Evolutionary conservation across 2,888 invertebrate species (phyloP).

Genomic region (Synanthedon vespiformis): DNA sequence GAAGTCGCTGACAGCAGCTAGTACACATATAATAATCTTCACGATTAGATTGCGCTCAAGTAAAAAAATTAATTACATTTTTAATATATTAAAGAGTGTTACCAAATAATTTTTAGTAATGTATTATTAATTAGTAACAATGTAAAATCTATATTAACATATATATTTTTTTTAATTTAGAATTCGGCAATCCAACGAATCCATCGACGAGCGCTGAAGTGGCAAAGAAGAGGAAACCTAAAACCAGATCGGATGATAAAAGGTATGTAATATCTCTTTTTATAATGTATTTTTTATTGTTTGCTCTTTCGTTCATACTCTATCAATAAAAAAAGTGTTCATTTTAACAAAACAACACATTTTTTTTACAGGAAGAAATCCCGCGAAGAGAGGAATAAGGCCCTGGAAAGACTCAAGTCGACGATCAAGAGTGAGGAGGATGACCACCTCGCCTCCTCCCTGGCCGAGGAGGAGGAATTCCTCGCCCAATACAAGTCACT

Average conservation of each 20-base stretch:
- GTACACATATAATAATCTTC: too few relatives aligned
- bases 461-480: conserved; percentile 77
- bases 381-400: conserved; percentile 65
- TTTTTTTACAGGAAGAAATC: conserved; percentile 29
- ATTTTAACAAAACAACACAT: too few relatives aligned
- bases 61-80: too few relatives aligned
- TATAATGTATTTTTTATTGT: not conserved
- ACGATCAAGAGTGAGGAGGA: conserved; percentile 74
- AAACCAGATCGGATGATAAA: conserved; percentile 8
- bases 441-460: conserved; percentile 79
- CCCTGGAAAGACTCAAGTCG: conserved; percentile 71
- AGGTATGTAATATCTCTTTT: not conserved
- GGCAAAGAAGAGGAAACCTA: conserved; percentile 14
- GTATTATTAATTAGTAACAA: too few relatives aligned
- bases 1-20: too few relatives aligned
- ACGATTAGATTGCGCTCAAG: too few relatives aligned
- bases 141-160: too few relatives aligned
- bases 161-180: not conserved
- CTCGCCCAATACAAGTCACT: conserved; percentile 75
- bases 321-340: not conserved
- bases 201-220: conserved; percentile 28
- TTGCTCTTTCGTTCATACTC: not conserved
- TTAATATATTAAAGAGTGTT: too few relatives aligned
- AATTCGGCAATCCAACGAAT: conserved; percentile 17
- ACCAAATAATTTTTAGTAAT: too few relatives aligned